Conservation (phyloP, 2,113 vertebrate species). For the Camelus dromedarius region DNA sequence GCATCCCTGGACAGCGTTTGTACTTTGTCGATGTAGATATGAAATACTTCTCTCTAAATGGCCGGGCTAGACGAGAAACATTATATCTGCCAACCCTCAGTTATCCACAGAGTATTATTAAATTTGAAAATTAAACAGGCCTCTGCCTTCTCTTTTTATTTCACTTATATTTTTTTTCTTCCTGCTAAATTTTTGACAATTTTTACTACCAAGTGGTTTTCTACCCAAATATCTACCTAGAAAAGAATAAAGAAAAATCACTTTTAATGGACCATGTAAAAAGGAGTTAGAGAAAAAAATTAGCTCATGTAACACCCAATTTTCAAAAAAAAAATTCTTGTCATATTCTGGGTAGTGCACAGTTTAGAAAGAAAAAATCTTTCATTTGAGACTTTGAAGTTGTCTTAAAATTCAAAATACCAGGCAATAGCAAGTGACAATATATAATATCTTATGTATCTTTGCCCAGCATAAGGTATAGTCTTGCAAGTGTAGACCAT, state of each 20-base stretch:
- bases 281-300: neutral
- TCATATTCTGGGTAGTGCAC: neutral
- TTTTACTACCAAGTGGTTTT: neutral
- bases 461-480: neutral
- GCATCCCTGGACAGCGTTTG: neutral
- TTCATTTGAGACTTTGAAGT: neutral
- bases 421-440: neutral
- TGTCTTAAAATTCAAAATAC: constrained; percentile 19
- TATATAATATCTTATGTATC: neutral
- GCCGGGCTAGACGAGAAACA: neutral
- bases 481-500: neutral
- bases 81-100: constrained; percentile 33
- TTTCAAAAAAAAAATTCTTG: neutral
- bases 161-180: neutral
- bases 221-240: constrained; percentile 1
- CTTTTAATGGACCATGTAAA: neutral
- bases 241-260: neutral
- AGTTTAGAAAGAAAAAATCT: neutral
- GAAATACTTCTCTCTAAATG: neutral
- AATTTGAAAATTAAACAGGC: constrained; percentile 60
- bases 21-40: neutral
- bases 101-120: constrained; percentile 48
- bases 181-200: neutral
- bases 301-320: neutral
- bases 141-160: neutral